phyloP scores from a whole-genome alignment of 2,797 vertebrate genomes.

The Crenuchus spilurus region DNA sequence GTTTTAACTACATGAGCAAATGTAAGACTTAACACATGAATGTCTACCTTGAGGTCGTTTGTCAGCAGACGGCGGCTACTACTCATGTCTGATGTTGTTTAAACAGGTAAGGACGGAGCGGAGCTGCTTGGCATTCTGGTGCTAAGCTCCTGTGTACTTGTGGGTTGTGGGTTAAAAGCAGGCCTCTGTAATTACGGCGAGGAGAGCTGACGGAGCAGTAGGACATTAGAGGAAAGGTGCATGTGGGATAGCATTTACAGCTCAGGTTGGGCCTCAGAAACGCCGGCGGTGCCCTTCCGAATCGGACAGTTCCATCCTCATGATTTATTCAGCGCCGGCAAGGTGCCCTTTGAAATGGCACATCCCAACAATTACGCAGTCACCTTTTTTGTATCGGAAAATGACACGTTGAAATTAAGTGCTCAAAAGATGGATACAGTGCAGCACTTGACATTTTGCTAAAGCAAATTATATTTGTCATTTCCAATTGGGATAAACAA shows the following conservation, averaged over 20 bases:
- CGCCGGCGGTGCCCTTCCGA: not conserved
- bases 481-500: conserved; percentile 56
- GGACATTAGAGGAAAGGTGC: conserved; percentile 31
- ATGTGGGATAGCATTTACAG: conserved; percentile 30
- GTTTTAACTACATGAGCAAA: too few relatives aligned
- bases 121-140: conserved; percentile 39
- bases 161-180: conserved; percentile 36
- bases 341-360: conserved; percentile 51
- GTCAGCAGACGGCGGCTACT: too few relatives aligned
- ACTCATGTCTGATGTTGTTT: not conserved
- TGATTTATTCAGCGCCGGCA: conserved; percentile 52
- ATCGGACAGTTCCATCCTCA: conserved; percentile 41
- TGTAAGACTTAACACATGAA: too few relatives aligned
- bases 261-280: conserved; percentile 29
- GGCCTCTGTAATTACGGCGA: conserved; percentile 32
- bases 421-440: conserved; percentile 43
- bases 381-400: conserved; percentile 46
- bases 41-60: not conserved
- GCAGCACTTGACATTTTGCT: conserved; percentile 52
- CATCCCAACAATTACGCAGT: conserved; percentile 51
- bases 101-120: not conserved
- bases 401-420: conserved; percentile 51
- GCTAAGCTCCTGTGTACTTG: conserved; percentile 15
- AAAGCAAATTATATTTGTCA: conserved; percentile 56
- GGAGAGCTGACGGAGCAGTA: conserved; percentile 27